Conservation (phyloP, 2,888 invertebrate genomes). For the Odontothrips loti region DNA sequence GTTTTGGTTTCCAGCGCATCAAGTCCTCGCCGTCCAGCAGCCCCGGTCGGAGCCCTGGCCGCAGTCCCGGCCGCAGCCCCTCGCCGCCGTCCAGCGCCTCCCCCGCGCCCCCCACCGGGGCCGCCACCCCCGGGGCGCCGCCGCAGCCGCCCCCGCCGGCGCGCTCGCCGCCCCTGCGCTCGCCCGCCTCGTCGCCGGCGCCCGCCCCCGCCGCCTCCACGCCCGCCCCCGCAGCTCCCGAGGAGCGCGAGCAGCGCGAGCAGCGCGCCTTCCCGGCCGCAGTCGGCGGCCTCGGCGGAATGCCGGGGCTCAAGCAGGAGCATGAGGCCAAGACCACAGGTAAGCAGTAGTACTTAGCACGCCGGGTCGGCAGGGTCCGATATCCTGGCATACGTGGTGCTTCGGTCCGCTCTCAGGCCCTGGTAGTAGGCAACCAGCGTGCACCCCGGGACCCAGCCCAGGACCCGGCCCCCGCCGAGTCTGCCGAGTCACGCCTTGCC, state of each 20-base stretch:
- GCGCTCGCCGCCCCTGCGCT: constrained; percentile 48
- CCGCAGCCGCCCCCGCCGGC: constrained; percentile 43
- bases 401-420: no score
- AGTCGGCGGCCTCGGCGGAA: constrained; percentile 51
- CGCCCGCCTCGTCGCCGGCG: constrained; percentile 43
- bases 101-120: constrained; percentile 49
- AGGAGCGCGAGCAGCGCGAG: constrained; percentile 40
- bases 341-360: background rate
- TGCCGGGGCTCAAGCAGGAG: constrained; percentile 39
- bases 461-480: no score
- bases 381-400: no score
- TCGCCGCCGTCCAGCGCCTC: constrained; percentile 38
- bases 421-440: no score
- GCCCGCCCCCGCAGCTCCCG: background rate
- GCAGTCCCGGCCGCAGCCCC: constrained; percentile 2
- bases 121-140: constrained; percentile 45
- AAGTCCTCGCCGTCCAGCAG: background rate
- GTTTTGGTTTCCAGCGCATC: background rate
- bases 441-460: background rate
- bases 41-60: background rate
- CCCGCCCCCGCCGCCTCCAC: constrained; percentile 8
- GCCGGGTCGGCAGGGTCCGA: no score
- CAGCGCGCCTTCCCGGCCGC: constrained; percentile 45
- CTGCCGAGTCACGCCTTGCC: no score
- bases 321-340: constrained; percentile 31